Evolutionary conservation across 1,140 invertebrate genomes (phyloP).

Genomic region (Streblospio benedicti): DNA sequence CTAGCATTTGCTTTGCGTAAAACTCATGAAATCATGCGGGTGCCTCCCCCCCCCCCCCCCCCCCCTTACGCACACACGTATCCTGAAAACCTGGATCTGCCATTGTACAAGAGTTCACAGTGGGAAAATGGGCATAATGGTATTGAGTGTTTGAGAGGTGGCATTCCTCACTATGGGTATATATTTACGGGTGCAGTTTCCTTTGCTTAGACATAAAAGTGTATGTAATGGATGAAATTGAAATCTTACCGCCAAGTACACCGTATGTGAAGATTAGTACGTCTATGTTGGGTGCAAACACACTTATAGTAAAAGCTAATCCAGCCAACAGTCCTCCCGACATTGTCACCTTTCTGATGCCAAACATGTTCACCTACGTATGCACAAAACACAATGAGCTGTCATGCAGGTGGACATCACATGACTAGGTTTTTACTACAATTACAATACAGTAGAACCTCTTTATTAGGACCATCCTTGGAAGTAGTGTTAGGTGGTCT

Average conservation of each 20-base stretch:
- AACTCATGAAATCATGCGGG: too few relatives aligned
- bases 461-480: too few relatives aligned
- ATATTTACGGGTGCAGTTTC: not conserved
- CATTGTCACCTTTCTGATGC: slow-evolving; percentile 85
- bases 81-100: too few relatives aligned
- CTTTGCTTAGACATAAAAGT: not conserved
- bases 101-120: not conserved
- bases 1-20: too few relatives aligned
- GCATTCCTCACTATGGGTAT: not conserved
- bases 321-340: slow-evolving; percentile 52
- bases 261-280: slow-evolving; percentile 73
- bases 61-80: too few relatives aligned
- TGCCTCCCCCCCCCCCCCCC: too few relatives aligned
- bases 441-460: too few relatives aligned
- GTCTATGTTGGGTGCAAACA: slow-evolving; percentile 3
- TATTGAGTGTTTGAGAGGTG: not conserved
- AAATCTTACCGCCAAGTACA: slow-evolving; percentile 65
- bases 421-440: too few relatives aligned
- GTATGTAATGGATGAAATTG: not conserved
- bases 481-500: too few relatives aligned
- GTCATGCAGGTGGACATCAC: too few relatives aligned
- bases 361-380: slow-evolving; percentile 91
- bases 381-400: too few relatives aligned
- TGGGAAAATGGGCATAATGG: not conserved
- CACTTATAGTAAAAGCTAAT: slow-evolving; percentile 4